Evolutionary conservation across 2,888 invertebrate species (phyloP).

Genomic region (Erebia epiphron): DNA sequence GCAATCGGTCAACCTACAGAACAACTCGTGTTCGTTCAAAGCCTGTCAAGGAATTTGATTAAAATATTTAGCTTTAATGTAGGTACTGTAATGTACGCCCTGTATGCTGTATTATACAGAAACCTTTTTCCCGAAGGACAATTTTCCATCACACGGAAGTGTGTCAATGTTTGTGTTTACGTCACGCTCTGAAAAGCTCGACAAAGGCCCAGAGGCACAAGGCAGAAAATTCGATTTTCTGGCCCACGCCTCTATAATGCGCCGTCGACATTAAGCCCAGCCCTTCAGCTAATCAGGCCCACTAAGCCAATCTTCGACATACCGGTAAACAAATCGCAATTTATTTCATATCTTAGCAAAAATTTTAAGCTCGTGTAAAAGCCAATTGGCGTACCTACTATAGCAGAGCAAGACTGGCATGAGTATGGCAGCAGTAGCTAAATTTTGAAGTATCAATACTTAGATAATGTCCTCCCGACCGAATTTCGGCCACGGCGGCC

Average conservation of each 20-base stretch:
- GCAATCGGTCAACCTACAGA: too few species aligned
- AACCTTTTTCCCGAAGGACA: slow-evolving; percentile 15
- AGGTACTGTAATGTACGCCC: too few species aligned
- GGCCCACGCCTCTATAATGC: slow-evolving; percentile 68
- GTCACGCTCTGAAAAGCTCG: slow-evolving; percentile 68
- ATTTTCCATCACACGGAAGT: slow-evolving; percentile 24
- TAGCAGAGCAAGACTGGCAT: too few species aligned
- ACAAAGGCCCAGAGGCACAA: slow-evolving; percentile 65
- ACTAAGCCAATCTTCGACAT: slow-evolving; percentile 62
- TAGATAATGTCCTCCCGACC: too few species aligned
- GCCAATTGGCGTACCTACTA: too few species aligned
- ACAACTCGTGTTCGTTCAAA: too few species aligned
- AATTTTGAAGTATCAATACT: too few species aligned
- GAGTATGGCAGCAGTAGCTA: too few species aligned
- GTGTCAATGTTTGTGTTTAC: slow-evolving; percentile 58
- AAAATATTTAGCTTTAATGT: not conserved
- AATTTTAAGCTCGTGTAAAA: too few species aligned
- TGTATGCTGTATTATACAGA: not conserved
- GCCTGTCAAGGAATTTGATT: too few species aligned
- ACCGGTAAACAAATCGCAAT: slow-evolving; percentile 11
- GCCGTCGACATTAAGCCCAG: slow-evolving; percentile 65
- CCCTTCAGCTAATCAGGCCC: slow-evolving; percentile 76
- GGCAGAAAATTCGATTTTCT: slow-evolving; percentile 80
- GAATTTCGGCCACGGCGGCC: too few species aligned
- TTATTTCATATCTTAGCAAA: slow-evolving; percentile 49